Evolutionary conservation across 2,888 invertebrate species (phyloP), one percentile per base, ranked within the genome.

Genomic region (Sphaerophoria taeniata): DNA sequence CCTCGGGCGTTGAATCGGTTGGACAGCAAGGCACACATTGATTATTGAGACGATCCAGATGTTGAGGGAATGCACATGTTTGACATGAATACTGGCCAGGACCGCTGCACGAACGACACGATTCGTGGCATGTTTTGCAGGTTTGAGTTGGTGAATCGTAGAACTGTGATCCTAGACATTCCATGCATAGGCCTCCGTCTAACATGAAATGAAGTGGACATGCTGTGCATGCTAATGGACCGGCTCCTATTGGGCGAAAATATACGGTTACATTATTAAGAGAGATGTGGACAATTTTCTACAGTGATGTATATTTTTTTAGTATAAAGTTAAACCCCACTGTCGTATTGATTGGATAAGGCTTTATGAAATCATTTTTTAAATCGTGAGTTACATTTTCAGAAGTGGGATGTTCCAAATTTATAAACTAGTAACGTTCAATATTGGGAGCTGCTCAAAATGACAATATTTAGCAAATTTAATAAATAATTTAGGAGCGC

Each of bases 21-120:
- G 94, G 92, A 89, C 96, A 96, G 88, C 96, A 96, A 39, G 95
- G 94, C 88, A 96, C 95, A 89, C 96, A 96, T 90, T 95, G 95
- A 89, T 95, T 95, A 92, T 95, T 96, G 87, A 95, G 92, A 88
- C 95, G 94, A 89, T 96, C 95, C 85, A 95, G 90, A 89, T 94
- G 94, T 51, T 95, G 89, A 0, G 96, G 96, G 65, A 93, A 93
- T 11, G 94, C 93, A 89, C 96, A 96, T 1, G 94, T 93, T 16
- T 94, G 93, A 89, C 95, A 96, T 81, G 95, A 95, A 89, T 94
- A 95, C 88, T 94, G 94, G 0, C 95, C 95, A 0, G 95, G 94
- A 0, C 95, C 96, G 0, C 94, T 94, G 89, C 96, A 96, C 0
- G 95, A 94, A 75, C 94, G 93, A 88, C 96, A 96, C 5, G 94